A percentile compares a stretch with the other conserved stretches of the same genome.
Conservation (phyloP, 2,797 vertebrate genomes). For the Lepidocolaptes lacrymiger region DNA sequence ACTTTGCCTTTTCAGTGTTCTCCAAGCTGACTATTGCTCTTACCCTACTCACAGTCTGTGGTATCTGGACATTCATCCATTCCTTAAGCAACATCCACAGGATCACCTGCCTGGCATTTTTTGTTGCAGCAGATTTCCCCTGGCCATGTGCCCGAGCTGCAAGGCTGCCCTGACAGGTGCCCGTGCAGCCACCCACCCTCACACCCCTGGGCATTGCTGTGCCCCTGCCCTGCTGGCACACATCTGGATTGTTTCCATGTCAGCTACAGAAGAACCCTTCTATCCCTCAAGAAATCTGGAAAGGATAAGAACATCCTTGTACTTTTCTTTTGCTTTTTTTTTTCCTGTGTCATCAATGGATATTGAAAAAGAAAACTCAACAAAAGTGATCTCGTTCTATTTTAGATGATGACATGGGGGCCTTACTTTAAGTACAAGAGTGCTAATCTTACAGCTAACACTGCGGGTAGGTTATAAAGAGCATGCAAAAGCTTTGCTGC, state of each 20-base stretch:
- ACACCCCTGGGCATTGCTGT: fast-evolving
- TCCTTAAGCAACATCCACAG: background rate
- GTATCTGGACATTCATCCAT: background rate
- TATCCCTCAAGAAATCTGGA: background rate
- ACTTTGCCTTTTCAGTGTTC: background rate
- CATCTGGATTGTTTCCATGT: background rate
- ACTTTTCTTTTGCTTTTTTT: background rate
- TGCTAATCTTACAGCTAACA: background rate
- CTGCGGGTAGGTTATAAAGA: background rate
- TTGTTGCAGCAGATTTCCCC: background rate
- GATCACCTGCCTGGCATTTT: background rate
- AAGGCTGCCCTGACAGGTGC: background rate
- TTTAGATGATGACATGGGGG: background rate
- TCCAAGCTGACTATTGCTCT: background rate
- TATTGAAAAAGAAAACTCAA: background rate
- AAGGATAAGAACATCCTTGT: background rate
- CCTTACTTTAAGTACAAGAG: background rate
- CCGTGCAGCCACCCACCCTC: background rate
- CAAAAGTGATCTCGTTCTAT: background rate
- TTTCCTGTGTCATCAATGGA: background rate
- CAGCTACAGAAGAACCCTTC: background rate
- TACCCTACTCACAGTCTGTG: background rate
- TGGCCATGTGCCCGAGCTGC: fast-evolving
- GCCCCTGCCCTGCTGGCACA: background rate
- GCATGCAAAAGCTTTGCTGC: background rate